Evolutionary conservation across 2,113 vertebrate species (phyloP), one percentile per base, ranked within the genome.

Genomic region (Anser brachyrhynchus): DNA sequence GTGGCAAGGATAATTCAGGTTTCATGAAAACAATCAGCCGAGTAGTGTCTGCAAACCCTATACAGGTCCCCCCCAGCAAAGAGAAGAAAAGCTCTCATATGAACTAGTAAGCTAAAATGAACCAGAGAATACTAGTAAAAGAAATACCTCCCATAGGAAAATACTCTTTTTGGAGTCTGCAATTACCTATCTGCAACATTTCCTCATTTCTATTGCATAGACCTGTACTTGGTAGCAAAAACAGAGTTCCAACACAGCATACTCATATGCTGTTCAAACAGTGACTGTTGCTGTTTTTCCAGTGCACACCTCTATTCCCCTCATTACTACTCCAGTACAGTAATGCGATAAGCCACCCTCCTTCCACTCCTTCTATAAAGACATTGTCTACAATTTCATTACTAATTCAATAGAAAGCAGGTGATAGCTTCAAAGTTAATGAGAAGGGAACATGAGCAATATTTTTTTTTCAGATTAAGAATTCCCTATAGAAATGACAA

Each of bases 401-500:
- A 67, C 59, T 92, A 69, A 94, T 94, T 91, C 88, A 93, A 59
- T 67, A 94, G 79, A 91, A 93, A 90, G 75, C 90, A 89, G 90
- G 85, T 57, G 72, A 64, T 58, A 80, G 69, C 72, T 84, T 70
- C 29, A 29, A 92, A 95, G 85, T 78, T 96, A 96, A 97, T 93
- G 82, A 96, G 82, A 92, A 51, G 4, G 1, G 58, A 94, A 84
- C 64, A 83, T 33, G 49, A 92, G 80, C 52, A 81, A 81, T 80
- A 64, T 74, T 96, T 96, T 93, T 43, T 83, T 93, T 96, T 86
- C 75, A 74, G 82, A 90, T 92, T 90, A 94, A 93, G 82, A 86
- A 77, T 49, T 83, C 90, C 77, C 57, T 6, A 31, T 43, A 83
- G 85, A 80, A 94, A 95, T 28, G 20, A 41, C 46, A 94, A 19